Percentiles rank a stretch among this genome's conserved stretches.
These are phyloP conservation scores for Sinelater perroti DNA, from an alignment of 2,888 invertebrate genomes.

Conservation along the genomic window DNA sequence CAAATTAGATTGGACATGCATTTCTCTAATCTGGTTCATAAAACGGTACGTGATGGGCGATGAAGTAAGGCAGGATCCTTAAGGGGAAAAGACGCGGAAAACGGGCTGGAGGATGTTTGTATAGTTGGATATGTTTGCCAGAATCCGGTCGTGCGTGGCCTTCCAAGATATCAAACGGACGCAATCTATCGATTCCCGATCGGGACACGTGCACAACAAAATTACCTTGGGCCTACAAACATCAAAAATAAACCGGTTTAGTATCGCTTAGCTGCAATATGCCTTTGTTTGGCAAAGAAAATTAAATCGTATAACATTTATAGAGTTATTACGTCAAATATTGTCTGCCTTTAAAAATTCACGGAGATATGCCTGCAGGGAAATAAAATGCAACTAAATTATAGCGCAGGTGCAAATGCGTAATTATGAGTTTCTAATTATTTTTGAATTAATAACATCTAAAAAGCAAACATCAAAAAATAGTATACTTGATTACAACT, in stretches of 20 bases:
- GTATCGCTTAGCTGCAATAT: conserved; percentile 35
- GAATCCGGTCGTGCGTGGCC: conserved; percentile 44
- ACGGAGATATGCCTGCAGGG: too few species aligned
- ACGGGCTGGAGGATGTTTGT: conserved; percentile 33
- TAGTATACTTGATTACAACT: too few species aligned
- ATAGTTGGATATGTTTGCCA: conserved; percentile 38
- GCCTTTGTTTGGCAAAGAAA: conserved; percentile 24
- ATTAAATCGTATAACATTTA: conserved; percentile 27
- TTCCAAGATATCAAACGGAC: conserved; percentile 46
- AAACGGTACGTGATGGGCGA: conserved; percentile 27
- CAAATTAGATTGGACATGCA: conserved; percentile 32
- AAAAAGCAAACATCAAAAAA: too few species aligned
- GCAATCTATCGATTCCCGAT: conserved; percentile 48
- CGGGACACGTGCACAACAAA: conserved; percentile 46
- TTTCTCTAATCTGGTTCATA: conserved; percentile 37
- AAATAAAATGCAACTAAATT: too few species aligned
- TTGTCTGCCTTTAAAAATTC: too few species aligned
- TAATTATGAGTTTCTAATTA: too few species aligned
- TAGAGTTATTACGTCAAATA: conserved; percentile 4
- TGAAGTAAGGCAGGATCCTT: conserved; percentile 27
- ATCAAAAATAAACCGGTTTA: conserved; percentile 48
- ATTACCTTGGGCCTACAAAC: conserved; percentile 48
- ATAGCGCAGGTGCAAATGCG: too few species aligned
- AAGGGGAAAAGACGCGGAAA: conserved; percentile 22
- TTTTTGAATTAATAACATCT: too few species aligned